A percentile compares a stretch with the other conserved stretches of the same genome.
These are phyloP conservation scores for Steromphala cineraria DNA, from an alignment of 2,888 invertebrate genomes.

Conservation along the genomic window DNA sequence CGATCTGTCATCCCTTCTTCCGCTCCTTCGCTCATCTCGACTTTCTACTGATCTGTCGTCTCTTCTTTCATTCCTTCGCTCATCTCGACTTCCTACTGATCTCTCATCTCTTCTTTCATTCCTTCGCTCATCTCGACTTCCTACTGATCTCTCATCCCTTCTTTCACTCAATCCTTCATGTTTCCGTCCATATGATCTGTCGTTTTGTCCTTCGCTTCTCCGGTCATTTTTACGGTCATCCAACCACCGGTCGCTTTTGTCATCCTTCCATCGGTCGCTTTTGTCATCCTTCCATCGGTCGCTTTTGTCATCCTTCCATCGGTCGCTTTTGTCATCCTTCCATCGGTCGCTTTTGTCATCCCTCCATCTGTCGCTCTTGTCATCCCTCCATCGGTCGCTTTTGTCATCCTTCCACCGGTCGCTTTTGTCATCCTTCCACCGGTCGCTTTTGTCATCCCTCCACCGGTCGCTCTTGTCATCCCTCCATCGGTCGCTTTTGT, in stretches of 20 bases:
- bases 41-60: no score
- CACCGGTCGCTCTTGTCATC: not conserved
- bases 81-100: no score
- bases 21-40: no score
- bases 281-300: not conserved
- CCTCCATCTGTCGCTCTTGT: not conserved
- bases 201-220: not conserved
- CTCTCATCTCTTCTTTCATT: no score
- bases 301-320: not conserved
- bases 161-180: not conserved
- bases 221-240: not conserved
- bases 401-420: not conserved
- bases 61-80: no score
- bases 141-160: no score
- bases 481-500: not conserved
- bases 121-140: no score
- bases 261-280: not conserved
- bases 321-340: not conserved
- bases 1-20: no score
- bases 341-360: not conserved
- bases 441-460: not conserved
- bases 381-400: not conserved
- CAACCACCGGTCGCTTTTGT: not conserved
- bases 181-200: no score
- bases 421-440: not conserved